Base-by-base conservation (phyloP, 2,888 invertebrate species). In the Drosophila mimica region DNA sequence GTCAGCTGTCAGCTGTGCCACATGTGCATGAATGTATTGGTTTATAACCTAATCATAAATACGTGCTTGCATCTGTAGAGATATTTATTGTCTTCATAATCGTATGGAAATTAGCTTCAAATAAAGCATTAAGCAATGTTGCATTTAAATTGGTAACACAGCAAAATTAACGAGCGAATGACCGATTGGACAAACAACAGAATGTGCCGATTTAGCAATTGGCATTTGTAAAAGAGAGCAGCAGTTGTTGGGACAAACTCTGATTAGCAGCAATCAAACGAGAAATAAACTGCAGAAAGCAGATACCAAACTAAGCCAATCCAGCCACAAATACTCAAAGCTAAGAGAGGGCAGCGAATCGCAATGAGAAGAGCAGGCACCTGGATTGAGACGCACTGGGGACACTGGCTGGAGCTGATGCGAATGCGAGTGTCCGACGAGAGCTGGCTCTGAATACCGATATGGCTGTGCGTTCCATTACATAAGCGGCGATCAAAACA, bases 401-500 rank as follows among this genome's bases (percentile, higher is more conserved):
- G 63, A 40, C 67, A 60, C 54, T 67, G 68, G 56, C 54, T 48
- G 63, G 54, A 58, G 34, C 54, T 66, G 75, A 79, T 69, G 66
- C 74, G 66, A 75, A 34, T 36, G 64, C 38, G 70, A 57, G 48
- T 56, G 66, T 69, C 66, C 58, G 70, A 70, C 68, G 67, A 61
- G 73, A 61, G 74, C 60, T 56, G 73, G 61, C 61, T 33, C 34
- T 43, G 71, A 60, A 71, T 70, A 70, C 68, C 79, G 73, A 74
- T 69, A 71, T 71, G 74, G 76, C 79, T 67, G 67, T 73, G 76
- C 69, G 74, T 63, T 51, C 56, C 63, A 59, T 88, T 88, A 88
- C 77, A 83, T 88, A 88, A 88, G 88, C 74, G 43, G 60, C 63
- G 83, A 88, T 88, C 87, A 88, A 88, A 88, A 88, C 87, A 85